Percentiles rank a stretch among this genome's conserved stretches.
These are phyloP conservation scores for Phorcus lineatus DNA, from an alignment of 2,888 invertebrate species.

Conservation along the genomic window DNA sequence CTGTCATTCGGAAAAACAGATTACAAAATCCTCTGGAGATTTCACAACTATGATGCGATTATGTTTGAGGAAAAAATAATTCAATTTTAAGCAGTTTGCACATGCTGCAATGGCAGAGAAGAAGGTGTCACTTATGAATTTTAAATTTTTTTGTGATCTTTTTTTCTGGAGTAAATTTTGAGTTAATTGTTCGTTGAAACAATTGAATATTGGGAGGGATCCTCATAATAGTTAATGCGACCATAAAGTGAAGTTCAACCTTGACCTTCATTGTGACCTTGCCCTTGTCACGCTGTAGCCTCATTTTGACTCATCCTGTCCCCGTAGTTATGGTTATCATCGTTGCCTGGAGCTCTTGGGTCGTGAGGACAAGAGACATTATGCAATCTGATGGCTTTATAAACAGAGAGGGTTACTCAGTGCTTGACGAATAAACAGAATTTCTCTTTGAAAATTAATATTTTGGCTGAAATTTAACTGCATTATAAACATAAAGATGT, in stretches of 20 bases:
- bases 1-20: not conserved
- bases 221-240: not conserved
- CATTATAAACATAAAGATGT: not conserved
- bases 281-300: not conserved
- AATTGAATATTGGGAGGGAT: not conserved
- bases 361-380: not conserved
- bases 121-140: not conserved
- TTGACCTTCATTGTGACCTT: constrained; percentile 2
- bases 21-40: not conserved
- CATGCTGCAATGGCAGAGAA: not conserved
- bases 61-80: not conserved
- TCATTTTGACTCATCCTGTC: constrained; percentile 11
- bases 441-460: not conserved
- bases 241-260: not conserved
- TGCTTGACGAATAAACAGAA: not conserved
- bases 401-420: not conserved
- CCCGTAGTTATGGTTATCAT: not conserved
- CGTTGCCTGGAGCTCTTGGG: not conserved
- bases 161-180: not conserved
- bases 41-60: constrained; percentile 1
- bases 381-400: not conserved
- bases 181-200: constrained; percentile 3
- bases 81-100: not conserved
- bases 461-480: not conserved
- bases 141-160: constrained; percentile 3